Conservation (phyloP, 2,797 vertebrate species). For the Huso huso region DNA sequence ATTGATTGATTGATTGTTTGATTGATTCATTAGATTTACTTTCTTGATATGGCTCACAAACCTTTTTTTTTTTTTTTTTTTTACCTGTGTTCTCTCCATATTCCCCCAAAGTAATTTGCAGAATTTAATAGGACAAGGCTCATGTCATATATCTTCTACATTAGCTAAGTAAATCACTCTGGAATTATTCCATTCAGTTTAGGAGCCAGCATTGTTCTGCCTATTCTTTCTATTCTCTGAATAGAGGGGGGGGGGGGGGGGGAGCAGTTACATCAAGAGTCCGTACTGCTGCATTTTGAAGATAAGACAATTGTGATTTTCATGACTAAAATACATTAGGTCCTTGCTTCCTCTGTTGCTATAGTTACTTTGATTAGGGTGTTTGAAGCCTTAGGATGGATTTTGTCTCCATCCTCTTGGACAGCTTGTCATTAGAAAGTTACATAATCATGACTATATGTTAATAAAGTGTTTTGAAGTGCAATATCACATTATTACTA, state of each 20-base stretch:
- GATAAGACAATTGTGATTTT: slow-evolving; percentile 14
- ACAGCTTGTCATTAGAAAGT: slow-evolving; percentile 50
- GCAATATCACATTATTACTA: slow-evolving; percentile 51
- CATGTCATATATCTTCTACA: too few species aligned
- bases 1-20: too few species aligned
- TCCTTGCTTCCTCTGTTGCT: slow-evolving; percentile 29
- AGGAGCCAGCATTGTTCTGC: neutral
- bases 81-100: too few species aligned
- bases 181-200: neutral
- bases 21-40: too few species aligned
- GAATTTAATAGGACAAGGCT: too few species aligned
- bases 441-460: slow-evolving; percentile 40
- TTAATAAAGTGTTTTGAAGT: slow-evolving; percentile 41
- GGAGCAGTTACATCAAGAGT: neutral
- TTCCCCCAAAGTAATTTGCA: too few species aligned
- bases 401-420: slow-evolving; percentile 40
- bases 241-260: neutral
- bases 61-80: too few species aligned
- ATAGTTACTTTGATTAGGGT: slow-evolving; percentile 40
- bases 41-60: too few species aligned
- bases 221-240: slow-evolving; percentile 5
- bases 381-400: slow-evolving; percentile 27
- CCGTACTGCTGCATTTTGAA: slow-evolving; percentile 15
- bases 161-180: neutral
- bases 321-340: slow-evolving; percentile 37